phyloP scores from a whole-genome alignment of 2,888 invertebrate species.

The Tridacna crocea region DNA sequence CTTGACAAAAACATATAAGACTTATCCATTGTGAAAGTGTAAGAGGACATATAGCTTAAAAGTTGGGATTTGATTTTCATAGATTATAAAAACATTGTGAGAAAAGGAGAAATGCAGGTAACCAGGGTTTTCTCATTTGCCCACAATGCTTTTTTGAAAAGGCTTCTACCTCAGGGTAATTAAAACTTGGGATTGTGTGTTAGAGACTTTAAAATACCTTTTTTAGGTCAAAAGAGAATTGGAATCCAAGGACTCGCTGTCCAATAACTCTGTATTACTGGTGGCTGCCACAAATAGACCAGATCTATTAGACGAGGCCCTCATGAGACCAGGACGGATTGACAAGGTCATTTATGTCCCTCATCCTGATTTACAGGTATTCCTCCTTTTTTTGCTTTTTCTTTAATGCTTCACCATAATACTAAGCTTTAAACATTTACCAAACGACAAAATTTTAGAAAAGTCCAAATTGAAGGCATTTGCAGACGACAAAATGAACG shows the following conservation, averaged over 20 bases:
- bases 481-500: too few species aligned
- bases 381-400: too few species aligned
- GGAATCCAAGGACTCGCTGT: neutral
- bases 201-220: neutral
- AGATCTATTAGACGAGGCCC: constrained; percentile 87
- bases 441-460: too few species aligned
- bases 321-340: constrained; percentile 88
- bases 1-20: too few species aligned
- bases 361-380: constrained; percentile 86
- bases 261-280: constrained; percentile 85
- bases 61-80: too few species aligned
- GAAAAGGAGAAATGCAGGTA: constrained; percentile 12
- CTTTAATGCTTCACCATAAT: too few species aligned
- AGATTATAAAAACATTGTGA: constrained; percentile 14
- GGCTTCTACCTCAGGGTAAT: neutral
- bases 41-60: too few species aligned
- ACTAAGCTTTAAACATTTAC: too few species aligned
- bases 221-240: neutral
- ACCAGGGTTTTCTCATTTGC: neutral
- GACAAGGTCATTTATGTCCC: constrained; percentile 88
- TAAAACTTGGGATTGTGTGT: neutral
- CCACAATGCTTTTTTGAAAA: neutral
- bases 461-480: too few species aligned
- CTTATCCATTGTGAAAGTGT: too few species aligned
- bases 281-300: constrained; percentile 89